These are phyloP conservation scores for Camponotus fellah DNA, from an alignment of 2,888 invertebrate species.

Conservation along the genomic window DNA sequence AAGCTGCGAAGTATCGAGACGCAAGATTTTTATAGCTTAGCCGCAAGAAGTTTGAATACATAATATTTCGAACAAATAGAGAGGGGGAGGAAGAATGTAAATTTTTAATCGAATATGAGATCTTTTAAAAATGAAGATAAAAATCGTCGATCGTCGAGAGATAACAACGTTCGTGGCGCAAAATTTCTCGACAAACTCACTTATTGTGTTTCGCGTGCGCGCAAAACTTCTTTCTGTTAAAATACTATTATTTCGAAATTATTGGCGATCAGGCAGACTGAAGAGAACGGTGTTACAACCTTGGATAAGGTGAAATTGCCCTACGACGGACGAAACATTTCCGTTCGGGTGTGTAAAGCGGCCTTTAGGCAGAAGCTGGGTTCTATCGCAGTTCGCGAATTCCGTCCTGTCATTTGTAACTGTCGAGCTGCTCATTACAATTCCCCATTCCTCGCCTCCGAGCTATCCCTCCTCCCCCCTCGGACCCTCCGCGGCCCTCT, in stretches of 20 bases:
- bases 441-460: conserved; percentile 85
- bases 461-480: conserved; percentile 68
- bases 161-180: background rate
- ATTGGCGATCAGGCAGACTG: conserved; percentile 59
- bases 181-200: background rate
- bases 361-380: conserved; percentile 84
- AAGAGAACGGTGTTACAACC: conserved; percentile 73
- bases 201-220: background rate
- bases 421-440: conserved; percentile 86
- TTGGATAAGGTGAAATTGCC: conserved; percentile 74
- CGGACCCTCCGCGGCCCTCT: conserved; percentile 46
- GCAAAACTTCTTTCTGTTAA: background rate
- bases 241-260: conserved; percentile 42
- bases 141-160: background rate
- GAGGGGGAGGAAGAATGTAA: background rate
- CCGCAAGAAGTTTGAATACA: background rate
- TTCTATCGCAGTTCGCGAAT: conserved; percentile 86
- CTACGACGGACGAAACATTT: conserved; percentile 77
- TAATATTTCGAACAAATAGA: background rate
- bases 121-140: background rate
- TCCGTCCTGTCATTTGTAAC: conserved; percentile 86
- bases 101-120: background rate
- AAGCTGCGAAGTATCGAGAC: background rate
- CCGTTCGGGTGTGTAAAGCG: conserved; percentile 81
- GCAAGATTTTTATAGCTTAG: background rate